Evolutionary conservation across 2,888 invertebrate species (phyloP), one percentile per base, ranked within the genome.

Genomic region (Frankliniella fusca): DNA sequence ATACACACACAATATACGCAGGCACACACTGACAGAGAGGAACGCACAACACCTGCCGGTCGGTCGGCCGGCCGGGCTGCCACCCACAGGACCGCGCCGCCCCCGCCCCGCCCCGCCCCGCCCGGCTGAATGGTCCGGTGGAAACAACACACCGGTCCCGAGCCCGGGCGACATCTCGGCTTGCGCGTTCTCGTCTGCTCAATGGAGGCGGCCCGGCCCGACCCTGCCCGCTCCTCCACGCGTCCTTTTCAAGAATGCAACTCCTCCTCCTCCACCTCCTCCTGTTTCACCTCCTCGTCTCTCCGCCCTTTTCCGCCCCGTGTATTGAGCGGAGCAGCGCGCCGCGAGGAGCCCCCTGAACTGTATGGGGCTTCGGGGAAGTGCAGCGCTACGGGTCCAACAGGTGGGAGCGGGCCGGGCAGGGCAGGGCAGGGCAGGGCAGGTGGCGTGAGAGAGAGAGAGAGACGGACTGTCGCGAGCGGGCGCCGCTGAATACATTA

Each of bases 41-140:
- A 38, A 38, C 10, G 23, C 27, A 61, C 20, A 76, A 76, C 70
- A 76, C 70, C 70, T 76, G 70, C 70, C 70, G 23, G 18, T 9
- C 65, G 15, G 38, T 2, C 38, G 38, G 38, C 38, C 38, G 38
- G 38, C 5, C 38, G 38, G 38, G 3, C 27, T 10, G 70, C 70
- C 70, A 76, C 70, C 70, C 70, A 76, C 70, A 76, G 27, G 70
- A 27, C 27, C 70, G 70, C 7, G 65, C 65, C 65, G 70, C 23
- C 27, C 70, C 70, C 23, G 70, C 70, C n/a, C 70, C 27, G 70
- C 10, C 70, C 70, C 9, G 23, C 70, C n/a, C 70, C 27, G 70
- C 70, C 20, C n/a, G 20, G 7, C 70, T 76, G 70, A 76, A 76
- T 76, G 70, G 70, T 27, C 23, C 70, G 27, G 70, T 10, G 10